Evolutionary conservation across 2,113 vertebrate species (phyloP).

Genomic region (Rutilus rutilus): DNA sequence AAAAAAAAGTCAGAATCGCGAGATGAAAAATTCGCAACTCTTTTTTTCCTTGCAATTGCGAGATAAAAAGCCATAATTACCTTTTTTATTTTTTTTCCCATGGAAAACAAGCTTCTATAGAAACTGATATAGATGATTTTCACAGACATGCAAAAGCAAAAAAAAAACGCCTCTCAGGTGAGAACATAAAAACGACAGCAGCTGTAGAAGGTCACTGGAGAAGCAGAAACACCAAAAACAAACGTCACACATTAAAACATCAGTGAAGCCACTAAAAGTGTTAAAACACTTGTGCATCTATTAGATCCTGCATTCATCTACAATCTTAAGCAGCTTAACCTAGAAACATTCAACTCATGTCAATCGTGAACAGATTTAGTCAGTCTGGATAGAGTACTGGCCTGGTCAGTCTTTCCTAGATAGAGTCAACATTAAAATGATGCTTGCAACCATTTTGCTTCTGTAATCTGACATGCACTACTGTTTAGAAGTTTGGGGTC

Average conservation of each 20-base stretch:
- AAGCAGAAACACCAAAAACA: background rate
- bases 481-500: no score
- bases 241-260: background rate
- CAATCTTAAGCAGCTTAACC: background rate
- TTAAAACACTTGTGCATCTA: background rate
- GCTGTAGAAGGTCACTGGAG: background rate
- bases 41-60: no score
- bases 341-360: no score
- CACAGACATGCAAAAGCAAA: no score
- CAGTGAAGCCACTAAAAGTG: slow-evolving; percentile 1
- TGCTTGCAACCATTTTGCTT: no score
- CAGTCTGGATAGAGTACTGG: no score
- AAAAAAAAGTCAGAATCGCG: background rate
- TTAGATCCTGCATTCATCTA: background rate
- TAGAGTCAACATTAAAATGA: no score
- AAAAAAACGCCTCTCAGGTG: background rate
- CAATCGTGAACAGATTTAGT: no score
- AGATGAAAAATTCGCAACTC: background rate
- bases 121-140: no score
- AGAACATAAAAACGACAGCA: background rate
- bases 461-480: no score
- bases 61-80: background rate
- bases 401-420: no score
- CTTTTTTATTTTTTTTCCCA: background rate
- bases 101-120: background rate